Percentiles rank a stretch among this genome's conserved stretches.
These are phyloP conservation scores for Phymatocera aterrima DNA, from an alignment of 2,888 invertebrate genomes.

Conservation along the genomic window DNA sequence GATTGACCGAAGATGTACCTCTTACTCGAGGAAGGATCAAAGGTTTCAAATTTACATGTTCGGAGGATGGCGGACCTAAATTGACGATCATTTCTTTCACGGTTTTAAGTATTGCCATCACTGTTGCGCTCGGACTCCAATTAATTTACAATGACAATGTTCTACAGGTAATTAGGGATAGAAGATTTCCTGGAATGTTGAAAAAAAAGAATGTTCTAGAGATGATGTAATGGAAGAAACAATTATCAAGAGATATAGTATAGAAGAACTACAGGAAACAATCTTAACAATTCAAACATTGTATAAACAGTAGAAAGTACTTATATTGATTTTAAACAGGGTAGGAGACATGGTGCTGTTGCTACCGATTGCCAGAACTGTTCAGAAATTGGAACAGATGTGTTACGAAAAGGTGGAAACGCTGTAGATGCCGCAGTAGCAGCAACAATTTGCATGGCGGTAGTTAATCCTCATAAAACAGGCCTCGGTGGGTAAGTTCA, in stretches of 20 bases:
- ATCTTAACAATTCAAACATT: neutral
- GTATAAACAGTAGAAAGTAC: neutral
- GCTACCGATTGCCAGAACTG: slow-evolving; percentile 83
- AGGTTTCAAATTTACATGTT: slow-evolving; percentile 58
- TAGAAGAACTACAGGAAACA: neutral
- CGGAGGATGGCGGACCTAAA: slow-evolving; percentile 78
- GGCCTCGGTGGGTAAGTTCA: slow-evolving; percentile 85
- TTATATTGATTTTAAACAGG: neutral
- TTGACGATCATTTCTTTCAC: slow-evolving; percentile 82
- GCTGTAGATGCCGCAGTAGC: slow-evolving; percentile 87
- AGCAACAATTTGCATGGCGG: slow-evolving; percentile 84
- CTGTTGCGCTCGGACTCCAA: slow-evolving; percentile 84
- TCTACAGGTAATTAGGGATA: slow-evolving; percentile 76
- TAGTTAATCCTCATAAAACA: slow-evolving; percentile 84
- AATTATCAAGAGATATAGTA: slow-evolving; percentile 25
- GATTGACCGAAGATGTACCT: slow-evolving; percentile 67
- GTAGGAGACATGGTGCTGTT: slow-evolving; percentile 81
- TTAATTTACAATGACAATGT: slow-evolving; percentile 83
- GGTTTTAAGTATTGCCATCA: slow-evolving; percentile 81
- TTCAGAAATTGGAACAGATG: slow-evolving; percentile 82
- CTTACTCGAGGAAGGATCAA: slow-evolving; percentile 63
- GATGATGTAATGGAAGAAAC: neutral
- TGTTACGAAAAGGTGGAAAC: slow-evolving; percentile 83
- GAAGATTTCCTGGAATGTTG: neutral
- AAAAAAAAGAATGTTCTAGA: neutral